Base-by-base conservation (phyloP, 2,797 vertebrate species). In the Myiotriccus ornatus region DNA sequence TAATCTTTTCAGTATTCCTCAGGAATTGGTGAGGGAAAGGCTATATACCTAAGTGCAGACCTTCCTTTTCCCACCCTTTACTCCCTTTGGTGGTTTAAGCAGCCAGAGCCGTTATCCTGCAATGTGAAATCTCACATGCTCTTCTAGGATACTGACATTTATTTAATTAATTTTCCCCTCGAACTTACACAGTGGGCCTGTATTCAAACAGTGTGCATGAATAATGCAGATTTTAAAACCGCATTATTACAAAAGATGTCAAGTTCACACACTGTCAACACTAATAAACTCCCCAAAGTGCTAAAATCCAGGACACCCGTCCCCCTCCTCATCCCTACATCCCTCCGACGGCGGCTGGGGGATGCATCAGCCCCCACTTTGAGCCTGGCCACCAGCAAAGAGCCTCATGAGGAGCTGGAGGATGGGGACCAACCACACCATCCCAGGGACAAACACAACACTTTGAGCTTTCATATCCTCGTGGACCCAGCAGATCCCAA, bases 221-320 rank as follows among this genome's bases (percentile, higher is more conserved):
- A 97, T 97, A 97, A 97, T 97, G 97, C 94, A 96, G 93, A 87
- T 85, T 96, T 94, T 71, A 95, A 96, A 97, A 95, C 94, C 65
- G 35, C 94, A 95, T 97, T 97, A 97, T 96, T 97, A 94, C 93
- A 96, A 91, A 96, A 95, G 96, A 97, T 97, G 97, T 97, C 94
- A 55, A 96, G 94, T 96, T 97, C 97, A 97, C 96, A 97, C 96
- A 97, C 95, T 97, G 96, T 96, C 97, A 97, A 95, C 95, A 97
- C 95, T 80, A 97, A 97, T 97, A 96, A 97, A 96, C 94, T 94
- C 94, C 96, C 95, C 90, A 80, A 96, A 94, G 91, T 95, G 94
- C 95, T 96, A 96, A 96, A 96, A 94, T 86, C 89, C 93, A 95
- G 96, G 91, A 94, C 82, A 79, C 79, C 62, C 81, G 28, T 52